Percentiles rank a stretch among this genome's conserved stretches.
phyloP scores from a whole-genome alignment of 2,113 vertebrate genomes.

The Seriola rivoliana region DNA sequence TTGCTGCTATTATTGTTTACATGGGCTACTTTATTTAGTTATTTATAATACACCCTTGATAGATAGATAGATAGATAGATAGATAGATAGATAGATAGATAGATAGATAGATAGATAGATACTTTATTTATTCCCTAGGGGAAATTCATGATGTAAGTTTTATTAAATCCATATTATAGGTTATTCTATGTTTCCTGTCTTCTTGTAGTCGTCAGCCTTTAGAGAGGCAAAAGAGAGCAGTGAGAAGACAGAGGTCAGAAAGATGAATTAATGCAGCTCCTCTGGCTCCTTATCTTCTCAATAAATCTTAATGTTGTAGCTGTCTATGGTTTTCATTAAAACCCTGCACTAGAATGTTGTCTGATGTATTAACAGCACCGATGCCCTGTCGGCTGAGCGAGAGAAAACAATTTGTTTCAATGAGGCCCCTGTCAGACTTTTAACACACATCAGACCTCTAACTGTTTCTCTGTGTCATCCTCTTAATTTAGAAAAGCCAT shows the following conservation, averaged over 20 bases:
- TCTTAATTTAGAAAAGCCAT: slow-evolving; percentile 68
- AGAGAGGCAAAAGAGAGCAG: background rate
- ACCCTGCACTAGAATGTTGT: slow-evolving; percentile 16
- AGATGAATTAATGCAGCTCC: slow-evolving; percentile 13
- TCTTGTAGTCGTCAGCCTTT: background rate
- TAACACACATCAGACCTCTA: slow-evolving; percentile 58
- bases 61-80: no score
- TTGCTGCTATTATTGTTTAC: no score
- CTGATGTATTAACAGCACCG: slow-evolving; percentile 43
- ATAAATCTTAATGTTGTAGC: slow-evolving; percentile 30
- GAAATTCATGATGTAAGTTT: background rate
- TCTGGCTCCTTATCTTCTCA: background rate
- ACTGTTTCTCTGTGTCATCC: slow-evolving; percentile 51
- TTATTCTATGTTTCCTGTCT: background rate
- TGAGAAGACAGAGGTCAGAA: slow-evolving; percentile 20
- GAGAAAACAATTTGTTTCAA: slow-evolving; percentile 63
- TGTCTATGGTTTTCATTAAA: slow-evolving; percentile 46
- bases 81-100: no score
- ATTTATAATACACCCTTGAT: no score
- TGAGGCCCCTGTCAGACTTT: slow-evolving; percentile 52
- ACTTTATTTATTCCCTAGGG: no score
- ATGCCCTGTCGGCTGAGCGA: slow-evolving; percentile 38
- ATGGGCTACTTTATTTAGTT: no score
- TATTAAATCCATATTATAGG: background rate
- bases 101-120: no score